Evolutionary conservation across 1,140 invertebrate genomes (phyloP), one percentile per base, ranked within the genome.

Genomic region (Rhopalosiphum padi): DNA sequence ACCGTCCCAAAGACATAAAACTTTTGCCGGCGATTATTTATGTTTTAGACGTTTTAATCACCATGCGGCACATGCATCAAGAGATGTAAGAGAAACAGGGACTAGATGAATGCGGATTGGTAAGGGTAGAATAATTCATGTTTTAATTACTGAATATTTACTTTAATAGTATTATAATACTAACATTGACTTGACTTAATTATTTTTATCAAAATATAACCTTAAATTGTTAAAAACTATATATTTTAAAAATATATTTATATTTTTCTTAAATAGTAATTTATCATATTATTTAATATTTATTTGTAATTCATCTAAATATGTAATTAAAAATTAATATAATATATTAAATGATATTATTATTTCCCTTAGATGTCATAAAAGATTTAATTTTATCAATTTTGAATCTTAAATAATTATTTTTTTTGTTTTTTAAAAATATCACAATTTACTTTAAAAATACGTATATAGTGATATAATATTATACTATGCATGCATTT

Each of bases 21-120:
- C n/a, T 51, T 46, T 21, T 30, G 25, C n/a, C 25, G 1, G 30
- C 30, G 46, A 88, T 88, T 88, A 48, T 88, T 88, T 88, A 48
- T 48, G 86, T 88, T 88, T 88, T 4, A 88, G 86, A 88, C 86
- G 43, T 88, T 88, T 88, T 88, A 88, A 88, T 88, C 86, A 37
- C 86, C 43, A 18, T 4, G 6, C 86, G 30, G 86, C 43, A 51
- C 46, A 35, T n/a, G 43, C 5, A 87, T 48, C 18, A 2, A 87
- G 30, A 51, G 23, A 48, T 87, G 43, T 48, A 30, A 46, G 15
- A 51, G 7, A 46, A 46, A 86, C 22, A 46, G 23, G 7, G 41
- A 37, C 41, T 46, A 30, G 83, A 25, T 41, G 23, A 43, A 46
- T 85, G 37, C 15, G 83, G 3, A 86, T 86, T 37, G 9, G 41